Conservation (phyloP, 2,888 invertebrate species). For the Galerucella pusilla region DNA sequence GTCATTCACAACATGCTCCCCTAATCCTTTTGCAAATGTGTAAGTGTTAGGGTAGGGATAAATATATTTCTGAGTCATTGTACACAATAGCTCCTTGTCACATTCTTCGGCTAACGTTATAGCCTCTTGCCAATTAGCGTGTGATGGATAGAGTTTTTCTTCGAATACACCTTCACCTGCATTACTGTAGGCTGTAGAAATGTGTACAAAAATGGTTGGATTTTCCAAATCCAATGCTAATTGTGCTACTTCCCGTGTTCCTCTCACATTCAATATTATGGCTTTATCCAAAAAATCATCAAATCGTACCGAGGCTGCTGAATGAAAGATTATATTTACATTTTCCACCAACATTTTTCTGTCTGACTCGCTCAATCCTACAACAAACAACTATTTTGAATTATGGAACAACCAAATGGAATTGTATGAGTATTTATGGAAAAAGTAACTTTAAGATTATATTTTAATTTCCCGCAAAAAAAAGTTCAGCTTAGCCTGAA, state of each 20-base stretch:
- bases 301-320: conserved; percentile 86
- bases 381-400: not conserved
- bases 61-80: conserved; percentile 71
- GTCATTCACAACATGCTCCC: conserved; percentile 83
- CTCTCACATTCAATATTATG: conserved; percentile 73
- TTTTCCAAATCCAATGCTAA: conserved; percentile 70
- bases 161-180: conserved; percentile 75
- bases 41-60: conserved; percentile 88
- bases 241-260: conserved; percentile 73
- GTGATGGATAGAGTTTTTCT: conserved; percentile 80
- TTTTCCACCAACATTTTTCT: conserved; percentile 68
- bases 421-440: too few relatives aligned
- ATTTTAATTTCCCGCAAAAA: too few relatives aligned
- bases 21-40: conserved; percentile 88
- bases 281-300: conserved; percentile 80
- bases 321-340: conserved; percentile 79
- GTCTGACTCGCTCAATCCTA: conserved; percentile 69
- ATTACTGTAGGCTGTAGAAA: conserved; percentile 92
- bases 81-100: conserved; percentile 69
- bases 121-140: conserved; percentile 76
- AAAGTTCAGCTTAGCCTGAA: too few relatives aligned
- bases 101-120: conserved; percentile 73
- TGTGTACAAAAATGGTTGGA: conserved; percentile 74
- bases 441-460: too few relatives aligned
- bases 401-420: too few relatives aligned